Conservation (phyloP, 2,888 invertebrate genomes). For the Hermaeophaga mercurialis region DNA sequence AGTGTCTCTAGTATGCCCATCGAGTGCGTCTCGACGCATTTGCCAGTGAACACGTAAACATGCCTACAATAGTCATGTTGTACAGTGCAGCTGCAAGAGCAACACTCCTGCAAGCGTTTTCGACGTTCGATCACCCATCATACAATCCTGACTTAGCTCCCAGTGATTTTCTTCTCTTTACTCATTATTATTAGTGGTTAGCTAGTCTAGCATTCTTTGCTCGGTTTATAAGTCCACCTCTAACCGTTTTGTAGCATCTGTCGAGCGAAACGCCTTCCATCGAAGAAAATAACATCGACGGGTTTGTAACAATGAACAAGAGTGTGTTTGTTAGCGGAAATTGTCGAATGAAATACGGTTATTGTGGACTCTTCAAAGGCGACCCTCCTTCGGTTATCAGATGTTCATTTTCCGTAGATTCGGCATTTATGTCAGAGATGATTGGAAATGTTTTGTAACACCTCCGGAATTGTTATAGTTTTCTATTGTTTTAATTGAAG, state of each 20-base stretch:
- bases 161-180: too few relatives aligned
- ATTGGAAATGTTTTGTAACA: constrained; percentile 5
- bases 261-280: background rate
- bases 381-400: constrained; percentile 1
- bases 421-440: background rate
- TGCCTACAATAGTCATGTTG: too few relatives aligned
- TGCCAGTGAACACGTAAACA: too few relatives aligned
- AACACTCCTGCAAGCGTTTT: too few relatives aligned
- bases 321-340: constrained; percentile 23
- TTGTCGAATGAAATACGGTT: constrained; percentile 26
- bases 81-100: too few relatives aligned
- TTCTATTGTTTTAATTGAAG: background rate
- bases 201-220: too few relatives aligned
- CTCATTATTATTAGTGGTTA: too few relatives aligned
- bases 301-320: constrained; percentile 20
- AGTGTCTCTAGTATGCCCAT: too few relatives aligned
- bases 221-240: constrained; percentile 4
- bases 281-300: constrained; percentile 17
- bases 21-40: too few relatives aligned
- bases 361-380: constrained; percentile 18
- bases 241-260: background rate
- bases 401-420: constrained; percentile 9
- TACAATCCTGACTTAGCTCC: too few relatives aligned
- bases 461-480: background rate
- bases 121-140: too few relatives aligned